These are phyloP conservation scores for Pseudorasbora parva DNA, from an alignment of 2,113 vertebrate species.

Conservation along the genomic window DNA sequence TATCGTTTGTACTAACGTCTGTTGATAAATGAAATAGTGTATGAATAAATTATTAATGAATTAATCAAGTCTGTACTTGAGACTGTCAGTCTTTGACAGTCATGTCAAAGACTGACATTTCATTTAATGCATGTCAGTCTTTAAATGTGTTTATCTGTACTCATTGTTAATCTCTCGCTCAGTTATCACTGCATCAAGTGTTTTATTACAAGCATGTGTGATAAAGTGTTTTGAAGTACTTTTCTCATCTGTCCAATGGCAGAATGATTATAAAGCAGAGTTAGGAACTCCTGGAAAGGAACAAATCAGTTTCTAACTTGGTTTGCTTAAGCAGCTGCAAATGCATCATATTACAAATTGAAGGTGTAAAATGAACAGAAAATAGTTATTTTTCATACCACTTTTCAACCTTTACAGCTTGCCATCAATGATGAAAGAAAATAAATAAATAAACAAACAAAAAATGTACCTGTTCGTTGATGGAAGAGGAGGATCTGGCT, in stretches of 20 bases:
- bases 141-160: not conserved
- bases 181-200: not conserved
- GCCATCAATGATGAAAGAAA: not conserved
- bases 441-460: no score
- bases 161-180: not conserved
- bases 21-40: not conserved
- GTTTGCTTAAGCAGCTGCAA: not conserved
- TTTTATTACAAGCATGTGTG: not conserved
- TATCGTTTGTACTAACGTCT: not conserved
- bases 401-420: not conserved
- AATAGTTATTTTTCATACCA: not conserved
- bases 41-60: not conserved
- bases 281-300: not conserved
- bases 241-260: no score
- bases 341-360: not conserved
- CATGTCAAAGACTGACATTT: no score
- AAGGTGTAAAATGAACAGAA: not conserved
- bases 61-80: not conserved
- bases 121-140: no score
- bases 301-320: not conserved
- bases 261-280: not conserved
- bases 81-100: not conserved
- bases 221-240: not conserved
- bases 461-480: conserved; percentile 80
- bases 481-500: conserved; percentile 67